These are phyloP conservation scores for Drosophila setifemur DNA, from an alignment of 1,140 invertebrate species.

Conservation along the genomic window DNA sequence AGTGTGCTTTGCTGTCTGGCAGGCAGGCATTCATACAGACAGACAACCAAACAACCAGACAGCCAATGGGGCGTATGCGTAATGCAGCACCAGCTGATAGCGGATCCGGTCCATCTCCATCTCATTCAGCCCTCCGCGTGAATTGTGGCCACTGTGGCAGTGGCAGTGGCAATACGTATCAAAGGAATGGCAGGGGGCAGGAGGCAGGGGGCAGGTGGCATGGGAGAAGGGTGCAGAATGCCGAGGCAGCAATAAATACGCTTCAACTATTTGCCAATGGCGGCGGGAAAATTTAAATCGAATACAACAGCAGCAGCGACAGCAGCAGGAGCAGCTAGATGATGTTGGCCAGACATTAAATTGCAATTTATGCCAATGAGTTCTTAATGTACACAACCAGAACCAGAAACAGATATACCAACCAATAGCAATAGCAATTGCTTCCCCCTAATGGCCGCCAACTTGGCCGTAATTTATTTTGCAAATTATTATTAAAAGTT, in stretches of 20 bases:
- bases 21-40: too few relatives aligned
- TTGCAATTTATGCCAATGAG: constrained; percentile 81
- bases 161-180: constrained; percentile 14
- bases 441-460: constrained; percentile 58
- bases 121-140: constrained; percentile 14
- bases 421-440: constrained; percentile 27
- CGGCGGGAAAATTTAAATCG: constrained; percentile 64
- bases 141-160: constrained; percentile 56
- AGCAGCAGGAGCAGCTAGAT: constrained; percentile 35
- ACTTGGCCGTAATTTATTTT: constrained; percentile 79
- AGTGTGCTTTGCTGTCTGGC: constrained; percentile 39
- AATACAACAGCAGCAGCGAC: constrained; percentile 54
- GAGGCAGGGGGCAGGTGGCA: constrained; percentile 10
- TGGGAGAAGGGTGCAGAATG: too few relatives aligned
- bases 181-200: constrained; percentile 23
- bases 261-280: constrained; percentile 77
- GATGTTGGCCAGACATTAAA: constrained; percentile 69
- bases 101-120: neutral
- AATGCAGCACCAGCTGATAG: constrained; percentile 59
- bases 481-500: constrained; percentile 82
- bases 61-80: constrained; percentile 68
- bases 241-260: constrained; percentile 71
- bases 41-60: too few relatives aligned
- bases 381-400: constrained; percentile 71
- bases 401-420: constrained; percentile 32